A percentile compares a stretch with the other conserved stretches of the same genome.
Conservation (phyloP, 2,113 vertebrate genomes). For the Barnardius zonarius region DNA sequence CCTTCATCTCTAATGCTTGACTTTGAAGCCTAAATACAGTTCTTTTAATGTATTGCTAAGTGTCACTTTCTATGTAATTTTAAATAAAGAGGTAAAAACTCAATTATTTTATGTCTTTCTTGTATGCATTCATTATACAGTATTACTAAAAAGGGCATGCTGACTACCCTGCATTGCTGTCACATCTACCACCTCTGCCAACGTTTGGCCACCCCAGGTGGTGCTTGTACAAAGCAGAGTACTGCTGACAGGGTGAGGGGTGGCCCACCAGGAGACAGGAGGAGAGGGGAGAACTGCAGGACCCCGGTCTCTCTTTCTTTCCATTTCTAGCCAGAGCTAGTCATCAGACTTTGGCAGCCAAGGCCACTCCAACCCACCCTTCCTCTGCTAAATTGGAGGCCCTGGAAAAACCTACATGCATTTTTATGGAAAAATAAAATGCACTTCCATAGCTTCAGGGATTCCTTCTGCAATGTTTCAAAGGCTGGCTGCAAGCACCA, state of each 20-base stretch:
- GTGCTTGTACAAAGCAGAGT: neutral
- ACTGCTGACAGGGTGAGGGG: neutral
- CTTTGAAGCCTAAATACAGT: constrained; percentile 30
- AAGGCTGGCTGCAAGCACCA: neutral
- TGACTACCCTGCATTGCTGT: neutral
- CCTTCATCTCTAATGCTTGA: neutral
- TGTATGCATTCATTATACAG: neutral
- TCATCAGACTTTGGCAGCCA: neutral
- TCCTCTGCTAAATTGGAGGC: neutral
- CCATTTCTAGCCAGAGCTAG: neutral
- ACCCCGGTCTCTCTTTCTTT: neutral
- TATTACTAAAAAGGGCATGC: rapidly evolving
- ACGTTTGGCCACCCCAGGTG: rapidly evolving
- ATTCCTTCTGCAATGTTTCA: neutral
- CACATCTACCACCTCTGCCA: neutral
- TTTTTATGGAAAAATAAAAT: constrained; percentile 3
- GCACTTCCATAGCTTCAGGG: constrained; percentile 18
- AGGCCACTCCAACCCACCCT: neutral
- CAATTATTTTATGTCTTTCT: neutral
- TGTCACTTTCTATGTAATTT: neutral
- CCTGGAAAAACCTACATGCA: neutral
- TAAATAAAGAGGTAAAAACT: neutral
- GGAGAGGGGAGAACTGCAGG: neutral
- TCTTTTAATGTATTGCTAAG: neutral
- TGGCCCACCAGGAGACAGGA: neutral